Evolutionary conservation across 2,797 vertebrate genomes (phyloP).

Genomic region (Chromis chromis): DNA sequence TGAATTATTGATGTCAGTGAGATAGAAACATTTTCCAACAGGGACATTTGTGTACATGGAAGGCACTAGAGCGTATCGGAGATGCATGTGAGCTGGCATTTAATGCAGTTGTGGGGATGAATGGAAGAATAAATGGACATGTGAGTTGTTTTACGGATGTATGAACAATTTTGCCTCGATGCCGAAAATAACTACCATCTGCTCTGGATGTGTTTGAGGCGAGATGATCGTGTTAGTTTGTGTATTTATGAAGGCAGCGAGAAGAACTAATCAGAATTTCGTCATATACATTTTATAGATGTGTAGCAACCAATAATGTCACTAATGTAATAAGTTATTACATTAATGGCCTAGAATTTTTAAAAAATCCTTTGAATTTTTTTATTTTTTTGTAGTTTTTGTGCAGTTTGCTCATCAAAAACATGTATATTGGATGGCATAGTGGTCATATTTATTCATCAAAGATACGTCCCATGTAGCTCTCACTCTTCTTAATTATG

Average conservation of each 20-base stretch:
- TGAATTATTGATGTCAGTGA: conserved; percentile 30
- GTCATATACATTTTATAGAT: not conserved
- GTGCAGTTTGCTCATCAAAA: too few relatives aligned
- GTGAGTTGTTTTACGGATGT: conserved; percentile 53
- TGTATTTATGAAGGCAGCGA: conserved; percentile 14
- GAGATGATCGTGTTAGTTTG: not conserved
- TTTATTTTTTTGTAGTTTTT: too few relatives aligned
- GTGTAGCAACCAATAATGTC: too few relatives aligned
- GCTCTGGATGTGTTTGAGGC: conserved; percentile 6
- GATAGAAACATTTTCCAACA: conserved; percentile 8
- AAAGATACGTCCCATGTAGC: too few relatives aligned
- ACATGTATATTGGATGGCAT: too few relatives aligned
- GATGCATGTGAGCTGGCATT: conserved; percentile 36
- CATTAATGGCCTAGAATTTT: too few relatives aligned
- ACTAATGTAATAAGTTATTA: too few relatives aligned
- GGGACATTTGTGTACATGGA: conserved; percentile 10
- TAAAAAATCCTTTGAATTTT: too few relatives aligned
- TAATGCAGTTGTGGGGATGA: conserved; percentile 56
- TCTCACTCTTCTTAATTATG: too few relatives aligned
- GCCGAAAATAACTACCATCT: conserved; percentile 59
- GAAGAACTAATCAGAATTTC: not conserved
- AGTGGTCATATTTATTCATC: too few relatives aligned
- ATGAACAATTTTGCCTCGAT: conserved; percentile 52
- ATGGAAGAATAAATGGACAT: conserved; percentile 35
- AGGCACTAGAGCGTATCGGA: conserved; percentile 42